Conservation (phyloP, 2,888 invertebrate species). For the Allophyes oxyacanthae region DNA sequence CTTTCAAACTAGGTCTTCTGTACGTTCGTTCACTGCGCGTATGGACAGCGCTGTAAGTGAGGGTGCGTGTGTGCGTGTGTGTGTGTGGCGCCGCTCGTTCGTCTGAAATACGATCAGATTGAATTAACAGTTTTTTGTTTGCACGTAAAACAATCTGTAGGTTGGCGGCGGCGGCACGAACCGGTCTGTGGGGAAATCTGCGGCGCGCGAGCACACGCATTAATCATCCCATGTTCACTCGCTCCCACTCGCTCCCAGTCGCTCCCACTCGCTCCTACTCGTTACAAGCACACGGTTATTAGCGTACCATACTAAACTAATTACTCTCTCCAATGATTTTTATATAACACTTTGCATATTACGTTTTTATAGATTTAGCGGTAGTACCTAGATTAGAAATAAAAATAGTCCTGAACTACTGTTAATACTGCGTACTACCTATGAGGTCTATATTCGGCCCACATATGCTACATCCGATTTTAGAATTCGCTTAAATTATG, state of each 20-base stretch:
- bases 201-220: slow-evolving; percentile 11
- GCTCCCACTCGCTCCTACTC: neutral
- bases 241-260: no score
- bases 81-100: slow-evolving; percentile 1
- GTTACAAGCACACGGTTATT: neutral
- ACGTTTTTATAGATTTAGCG: no score
- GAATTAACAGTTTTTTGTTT: slow-evolving; percentile 18
- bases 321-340: no score
- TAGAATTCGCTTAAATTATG: no score
- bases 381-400: no score
- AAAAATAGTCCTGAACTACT: no score
- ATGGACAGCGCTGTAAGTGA: neutral
- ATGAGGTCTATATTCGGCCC: no score
- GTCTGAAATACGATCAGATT: slow-evolving; percentile 6
- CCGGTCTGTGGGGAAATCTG: slow-evolving; percentile 39
- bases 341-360: no score
- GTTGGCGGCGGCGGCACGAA: neutral
- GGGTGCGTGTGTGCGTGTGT: neutral
- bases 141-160: slow-evolving; percentile 15
- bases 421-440: no score
- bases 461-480: no score
- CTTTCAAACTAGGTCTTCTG: no score
- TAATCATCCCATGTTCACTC: slow-evolving; percentile 13
- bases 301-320: no score
- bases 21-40: neutral